Evolutionary conservation across 1,140 invertebrate species (phyloP), one percentile per base, ranked within the genome.

Genomic region (Planococcus citri): DNA sequence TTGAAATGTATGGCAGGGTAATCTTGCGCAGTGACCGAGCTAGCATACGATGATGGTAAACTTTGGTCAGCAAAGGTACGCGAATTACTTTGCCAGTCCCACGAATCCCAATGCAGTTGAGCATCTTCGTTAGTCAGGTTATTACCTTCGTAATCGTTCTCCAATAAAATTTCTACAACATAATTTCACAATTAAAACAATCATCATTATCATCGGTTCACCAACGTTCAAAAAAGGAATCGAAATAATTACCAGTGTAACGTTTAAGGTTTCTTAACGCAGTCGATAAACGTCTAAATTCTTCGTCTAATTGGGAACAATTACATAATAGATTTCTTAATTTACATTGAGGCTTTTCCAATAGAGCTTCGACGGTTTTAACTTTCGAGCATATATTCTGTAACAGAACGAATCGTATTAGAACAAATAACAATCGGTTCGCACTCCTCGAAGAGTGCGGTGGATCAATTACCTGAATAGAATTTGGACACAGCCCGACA

Each of bases 31-130:
- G 22, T 27, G 60, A 25, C 68, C 1, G 71, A 61, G 24, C 68
- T 51, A 51, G 6, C 41, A 20, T 51, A 71, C 24, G 70, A 71
- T 37, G 70, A 68, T 41, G 70, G 60, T 37, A 68, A 68, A 38
- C 70, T 68, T 69, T 68, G 70, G 20, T 68, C 67, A 60, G 70
- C 67, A 21, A 41, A 70, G 27, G 70, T 61, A 68, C 80, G 81
- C 75, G 73, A 73, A 71, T 75, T 76, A 20, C 75, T 69, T 51
- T 84, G 83, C 17, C 84, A 78, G 77, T 95, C 91, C 92, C 92
- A 95, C 0, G 92, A 94, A 78, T 94, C 92, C 94, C 94, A 96
- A 78, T 92, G 93, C 70, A 97, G 82, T 67, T 67, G 29, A 4
- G 33, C 20, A 9, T 22, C 27, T 27, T 33, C 67, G 20, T 27